Percentiles rank a stretch among this genome's conserved stretches.
phyloP scores from a whole-genome alignment of 2,888 invertebrate genomes.

The Pterostichus madidus region DNA sequence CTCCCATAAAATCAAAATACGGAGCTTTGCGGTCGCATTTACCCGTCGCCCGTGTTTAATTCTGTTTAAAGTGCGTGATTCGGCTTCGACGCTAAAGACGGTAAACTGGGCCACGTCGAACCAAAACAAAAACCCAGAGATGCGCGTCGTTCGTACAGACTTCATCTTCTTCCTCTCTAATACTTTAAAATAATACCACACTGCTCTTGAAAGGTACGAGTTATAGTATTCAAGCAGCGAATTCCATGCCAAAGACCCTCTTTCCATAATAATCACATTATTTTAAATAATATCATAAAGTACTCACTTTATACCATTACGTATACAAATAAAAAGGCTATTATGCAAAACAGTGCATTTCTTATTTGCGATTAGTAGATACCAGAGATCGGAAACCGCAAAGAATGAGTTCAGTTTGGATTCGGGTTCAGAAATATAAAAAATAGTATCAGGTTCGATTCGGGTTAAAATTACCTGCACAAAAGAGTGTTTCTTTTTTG shows the following conservation, averaged over 20 bases:
- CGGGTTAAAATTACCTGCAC: too few species aligned
- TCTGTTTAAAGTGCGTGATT: slow-evolving; percentile 18
- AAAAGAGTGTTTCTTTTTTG: too few species aligned
- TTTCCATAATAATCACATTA: slow-evolving; percentile 5
- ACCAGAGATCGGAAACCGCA: too few species aligned
- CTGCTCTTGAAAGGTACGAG: slow-evolving; percentile 31
- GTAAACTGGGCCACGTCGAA: neutral
- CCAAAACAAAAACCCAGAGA: neutral
- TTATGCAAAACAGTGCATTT: neutral
- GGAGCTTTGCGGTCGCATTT: slow-evolving; percentile 43
- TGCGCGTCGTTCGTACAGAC: neutral
- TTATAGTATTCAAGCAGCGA: slow-evolving; percentile 12
- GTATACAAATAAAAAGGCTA: neutral
- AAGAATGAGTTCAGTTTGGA: too few species aligned
- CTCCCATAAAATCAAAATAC: slow-evolving; percentile 47
- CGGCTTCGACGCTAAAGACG: slow-evolving; percentile 20
- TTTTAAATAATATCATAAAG: neutral
- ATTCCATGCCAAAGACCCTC: slow-evolving; percentile 18
- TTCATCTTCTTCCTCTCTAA: slow-evolving; percentile 6
- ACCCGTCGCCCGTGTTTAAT: neutral
- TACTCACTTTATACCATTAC: neutral
- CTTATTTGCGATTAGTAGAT: too few species aligned
- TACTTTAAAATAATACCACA: slow-evolving; percentile 45
- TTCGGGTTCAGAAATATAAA: too few species aligned
- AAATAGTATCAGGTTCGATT: too few species aligned